Conservation (phyloP, 2,888 invertebrate genomes). For the Orthosia gracilis region DNA sequence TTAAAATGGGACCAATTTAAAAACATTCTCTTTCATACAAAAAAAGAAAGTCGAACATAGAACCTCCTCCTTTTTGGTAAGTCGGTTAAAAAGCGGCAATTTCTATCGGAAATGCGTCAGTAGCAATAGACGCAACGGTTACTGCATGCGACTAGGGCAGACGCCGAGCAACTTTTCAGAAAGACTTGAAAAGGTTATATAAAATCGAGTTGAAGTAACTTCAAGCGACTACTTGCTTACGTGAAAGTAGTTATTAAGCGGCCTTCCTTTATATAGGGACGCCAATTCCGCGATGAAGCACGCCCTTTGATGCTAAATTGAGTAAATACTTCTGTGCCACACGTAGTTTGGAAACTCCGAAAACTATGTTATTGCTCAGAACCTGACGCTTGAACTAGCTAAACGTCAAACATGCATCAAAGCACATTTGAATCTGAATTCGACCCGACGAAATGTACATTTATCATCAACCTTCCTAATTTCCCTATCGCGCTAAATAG, state of each 20-base stretch:
- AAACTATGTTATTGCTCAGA: constrained; percentile 3
- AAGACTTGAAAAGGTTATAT: neutral
- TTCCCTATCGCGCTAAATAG: neutral
- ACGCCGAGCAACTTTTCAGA: neutral
- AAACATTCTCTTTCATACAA: too few relatives aligned
- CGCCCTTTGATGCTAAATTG: constrained; percentile 11
- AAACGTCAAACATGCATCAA: constrained; percentile 1
- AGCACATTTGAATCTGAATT: neutral
- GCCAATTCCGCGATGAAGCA: neutral
- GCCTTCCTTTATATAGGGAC: neutral
- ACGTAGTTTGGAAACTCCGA: neutral
- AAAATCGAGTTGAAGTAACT: neutral
- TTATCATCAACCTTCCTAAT: neutral
- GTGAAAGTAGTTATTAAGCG: neutral
- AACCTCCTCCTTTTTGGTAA: too few relatives aligned
- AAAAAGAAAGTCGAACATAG: too few relatives aligned
- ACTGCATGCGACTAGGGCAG: neutral
- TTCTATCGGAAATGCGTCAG: neutral
- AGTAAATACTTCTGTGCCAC: constrained; percentile 7
- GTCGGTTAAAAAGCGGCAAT: neutral
- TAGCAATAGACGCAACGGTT: neutral
- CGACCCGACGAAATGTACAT: neutral
- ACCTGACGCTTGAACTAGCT: neutral
- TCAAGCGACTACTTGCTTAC: neutral
- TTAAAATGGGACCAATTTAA: too few relatives aligned